Base-by-base conservation (phyloP, 2,113 vertebrate species). In the Ageneiosus marmoratus region DNA sequence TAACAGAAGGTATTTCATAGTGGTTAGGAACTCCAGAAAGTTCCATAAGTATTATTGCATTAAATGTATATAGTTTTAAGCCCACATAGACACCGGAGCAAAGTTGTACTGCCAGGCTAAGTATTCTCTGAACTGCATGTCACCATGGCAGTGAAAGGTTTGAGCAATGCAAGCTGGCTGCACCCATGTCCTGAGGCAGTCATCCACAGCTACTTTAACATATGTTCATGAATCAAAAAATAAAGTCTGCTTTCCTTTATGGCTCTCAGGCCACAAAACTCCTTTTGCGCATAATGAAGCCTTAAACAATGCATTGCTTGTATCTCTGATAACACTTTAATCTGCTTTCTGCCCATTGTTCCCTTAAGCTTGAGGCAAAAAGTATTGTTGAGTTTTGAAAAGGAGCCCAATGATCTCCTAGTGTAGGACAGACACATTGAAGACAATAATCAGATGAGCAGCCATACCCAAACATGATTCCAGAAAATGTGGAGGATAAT, bases 271-370 rank as follows among this genome's bases (percentile, higher is more conserved):
- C 63, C 72, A 81, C 56, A 58, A 41, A 75, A 77, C n/a, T 69
- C 76, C 83, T 85, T 83, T 80, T 70, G 56, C 48, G 32, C n/a
- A 70, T 44, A 60, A 77, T 62, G 80, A 84, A 82, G 60, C 56
- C 55, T 84, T 77, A 86, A 78, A 82, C 86, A 85, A 83, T 62
- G 50, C 75, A 20, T 74, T 82, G 79, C 79, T 63, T 82, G 62
- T 67, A 84, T 88, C 32, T 84, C 41, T 79, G 81, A 72, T 76
- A 82, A 69, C 69, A 46, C 48, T 79, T 56, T 88, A 65, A 84
- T 82, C 75, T 84, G 53, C 77, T 81, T 84, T 77, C 60, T 79
- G 9, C 22, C 60, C 79, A 82, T 67, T 72, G 46, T 55, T 84
- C 48, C 78, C 67, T 67, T 18, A 78, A 85, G 82, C 84, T 58